Base-by-base conservation (phyloP, 2,888 invertebrate species). In the Nipponacmea schrenckii region DNA sequence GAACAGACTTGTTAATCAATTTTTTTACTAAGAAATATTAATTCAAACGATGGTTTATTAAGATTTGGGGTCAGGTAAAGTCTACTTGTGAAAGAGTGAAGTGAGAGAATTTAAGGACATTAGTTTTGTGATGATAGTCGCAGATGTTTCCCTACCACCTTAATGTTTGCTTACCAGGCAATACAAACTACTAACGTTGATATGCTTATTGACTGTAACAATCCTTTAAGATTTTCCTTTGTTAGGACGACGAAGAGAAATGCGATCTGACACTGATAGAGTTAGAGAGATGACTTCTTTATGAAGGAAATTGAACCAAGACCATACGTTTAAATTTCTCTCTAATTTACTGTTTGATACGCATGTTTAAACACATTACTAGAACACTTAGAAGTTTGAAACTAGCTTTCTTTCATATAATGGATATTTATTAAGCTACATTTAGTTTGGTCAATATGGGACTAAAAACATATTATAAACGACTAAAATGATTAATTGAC, bases 161-260 rank as follows among this genome's bases (percentile, higher is more conserved):
- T 56, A 56, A 56, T 56, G 24, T 56, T 56, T 56, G 24, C 56
- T 24, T 24, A 56, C 56, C 20, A 39, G 20, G 10, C 12, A 56
- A 24, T 24, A 56, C 56, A 56, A 56, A 56, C 56, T 20, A 24
- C 56, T 56, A 20, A 24, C 56, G 24, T 56, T 56, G 56, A 56
- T 56, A 24, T 56, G 56, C 56, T 56, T 56, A 24, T 56, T 56
- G 56, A 56, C 56, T 56, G 56, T 56, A 56, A 56, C 56, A 56
- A 17, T 56, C 56, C 56, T 24, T 14, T 56, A 56, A 56, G 56
- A 56, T 56, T 56, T 56, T 24, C 56, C 24, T 56, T 56, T 56
- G 56, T 24, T 56, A 24, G 24, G 20, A 24, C 20, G 56, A 24
- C 8, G 24, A 56, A 56, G 20, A 56, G 56, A 56, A 56, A 56